Percentiles rank a stretch among this genome's conserved stretches.
These are phyloP conservation scores for Penaeus vannamei DNA, from an alignment of 1,140 invertebrate genomes.

Conservation along the genomic window DNA sequence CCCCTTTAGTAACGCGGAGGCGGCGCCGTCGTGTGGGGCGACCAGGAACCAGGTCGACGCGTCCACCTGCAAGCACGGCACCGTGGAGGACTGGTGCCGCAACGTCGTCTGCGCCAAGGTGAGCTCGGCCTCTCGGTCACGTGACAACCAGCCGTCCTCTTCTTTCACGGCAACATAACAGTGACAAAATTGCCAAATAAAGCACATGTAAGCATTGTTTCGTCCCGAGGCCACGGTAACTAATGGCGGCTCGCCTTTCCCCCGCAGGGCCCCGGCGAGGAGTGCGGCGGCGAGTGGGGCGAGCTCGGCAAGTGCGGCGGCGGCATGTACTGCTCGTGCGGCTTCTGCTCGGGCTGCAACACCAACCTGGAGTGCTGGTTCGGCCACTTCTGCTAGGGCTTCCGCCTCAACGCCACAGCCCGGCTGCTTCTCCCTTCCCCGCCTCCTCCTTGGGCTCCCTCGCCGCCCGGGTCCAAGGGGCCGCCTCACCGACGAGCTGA, in stretches of 20 bases:
- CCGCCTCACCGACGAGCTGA: too few relatives aligned
- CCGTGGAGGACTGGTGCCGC: slow-evolving; percentile 31
- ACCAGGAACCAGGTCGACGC: background rate
- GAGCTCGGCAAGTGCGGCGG: slow-evolving; percentile 2
- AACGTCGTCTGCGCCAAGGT: slow-evolving; percentile 39
- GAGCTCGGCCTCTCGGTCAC: background rate
- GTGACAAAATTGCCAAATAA: background rate
- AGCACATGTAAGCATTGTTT: background rate
- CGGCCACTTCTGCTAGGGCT: background rate
- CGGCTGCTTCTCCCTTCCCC: background rate
- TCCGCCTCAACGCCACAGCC: background rate
- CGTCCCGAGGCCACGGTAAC: too few relatives aligned
- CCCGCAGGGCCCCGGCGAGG: background rate
- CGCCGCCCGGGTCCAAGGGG: too few relatives aligned
- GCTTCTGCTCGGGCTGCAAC: slow-evolving; percentile 28
- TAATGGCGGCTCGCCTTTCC: too few relatives aligned
- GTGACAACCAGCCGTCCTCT: background rate
- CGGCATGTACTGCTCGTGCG: slow-evolving; percentile 33
- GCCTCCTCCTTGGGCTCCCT: background rate
- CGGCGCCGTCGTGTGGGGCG: background rate
- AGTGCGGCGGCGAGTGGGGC: slow-evolving; percentile 1
- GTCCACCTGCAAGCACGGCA: slow-evolving; percentile 19
- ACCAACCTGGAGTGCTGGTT: slow-evolving; percentile 19
- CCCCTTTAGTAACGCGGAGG: background rate
- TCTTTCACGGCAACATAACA: too few relatives aligned